These are phyloP conservation scores for Poliocrania exsul DNA, from an alignment of 2,797 vertebrate species.

Conservation along the genomic window DNA sequence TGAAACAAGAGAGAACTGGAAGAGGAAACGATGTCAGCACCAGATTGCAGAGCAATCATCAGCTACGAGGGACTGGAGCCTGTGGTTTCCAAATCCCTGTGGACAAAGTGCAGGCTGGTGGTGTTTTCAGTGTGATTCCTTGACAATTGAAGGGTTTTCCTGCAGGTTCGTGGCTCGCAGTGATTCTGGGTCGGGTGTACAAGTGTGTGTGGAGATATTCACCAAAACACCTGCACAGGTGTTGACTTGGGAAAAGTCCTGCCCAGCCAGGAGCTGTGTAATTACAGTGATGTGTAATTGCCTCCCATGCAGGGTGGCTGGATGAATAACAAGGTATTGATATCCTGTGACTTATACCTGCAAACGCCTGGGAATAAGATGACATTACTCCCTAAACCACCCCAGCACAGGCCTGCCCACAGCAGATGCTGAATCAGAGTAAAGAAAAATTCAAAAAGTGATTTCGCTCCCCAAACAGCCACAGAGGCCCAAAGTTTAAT, in stretches of 20 bases:
- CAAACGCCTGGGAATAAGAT: not conserved
- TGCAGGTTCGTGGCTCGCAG: not conserved
- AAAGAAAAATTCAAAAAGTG: not conserved
- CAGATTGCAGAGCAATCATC: not conserved
- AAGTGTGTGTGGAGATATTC: not conserved
- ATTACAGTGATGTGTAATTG: not conserved
- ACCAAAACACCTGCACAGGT: not conserved
- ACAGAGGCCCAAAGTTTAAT: not conserved
- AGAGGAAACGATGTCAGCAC: not conserved
- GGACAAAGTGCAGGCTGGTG: rapidly evolving
- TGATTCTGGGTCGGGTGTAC: not conserved
- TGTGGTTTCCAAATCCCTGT: rapidly evolving
- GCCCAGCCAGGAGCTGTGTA: not conserved
- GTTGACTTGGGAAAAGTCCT: not conserved
- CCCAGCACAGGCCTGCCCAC: not conserved
- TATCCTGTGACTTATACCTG: not conserved
- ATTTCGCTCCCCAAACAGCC: not conserved
- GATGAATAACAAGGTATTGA: not conserved
- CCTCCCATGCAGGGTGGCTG: not conserved
- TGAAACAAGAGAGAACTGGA: not conserved
- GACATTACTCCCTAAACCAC: not conserved
- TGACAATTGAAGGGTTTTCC: not conserved
- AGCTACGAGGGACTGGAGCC: not conserved
- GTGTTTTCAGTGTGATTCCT: not conserved
- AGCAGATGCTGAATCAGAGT: not conserved